phyloP scores from a whole-genome alignment of 1,140 invertebrate species.

The Dermatophagoides farinae region DNA sequence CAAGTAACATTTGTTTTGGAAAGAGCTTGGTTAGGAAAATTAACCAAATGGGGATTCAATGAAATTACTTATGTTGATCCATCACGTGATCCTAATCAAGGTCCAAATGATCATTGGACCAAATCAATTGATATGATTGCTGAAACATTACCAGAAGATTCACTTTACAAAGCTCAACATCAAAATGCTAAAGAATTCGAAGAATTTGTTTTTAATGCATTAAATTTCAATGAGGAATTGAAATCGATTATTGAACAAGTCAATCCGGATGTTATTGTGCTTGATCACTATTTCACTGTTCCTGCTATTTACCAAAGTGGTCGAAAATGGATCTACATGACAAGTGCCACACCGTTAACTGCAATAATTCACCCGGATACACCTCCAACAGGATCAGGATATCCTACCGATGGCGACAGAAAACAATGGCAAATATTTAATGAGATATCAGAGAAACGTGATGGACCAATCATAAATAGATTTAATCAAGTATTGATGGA shows the following conservation, averaged over 20 bases:
- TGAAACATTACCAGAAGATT: background rate
- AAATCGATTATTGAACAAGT: background rate
- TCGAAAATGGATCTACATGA: constrained; percentile 1
- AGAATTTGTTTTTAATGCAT: background rate
- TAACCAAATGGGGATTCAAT: background rate
- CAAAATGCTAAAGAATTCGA: background rate
- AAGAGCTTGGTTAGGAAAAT: background rate
- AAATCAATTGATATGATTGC: background rate
- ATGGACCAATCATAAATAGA: background rate
- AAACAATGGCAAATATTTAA: background rate
- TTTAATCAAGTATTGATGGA: background rate
- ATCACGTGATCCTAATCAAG: background rate
- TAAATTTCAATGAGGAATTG: background rate
- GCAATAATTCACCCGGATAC: background rate
- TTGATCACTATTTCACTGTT: constrained; percentile 8
- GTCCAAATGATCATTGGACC: background rate
- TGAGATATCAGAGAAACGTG: background rate
- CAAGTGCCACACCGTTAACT: constrained; percentile 9
- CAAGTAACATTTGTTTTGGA: constrained; percentile 5
- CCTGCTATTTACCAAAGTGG: constrained; percentile 3
- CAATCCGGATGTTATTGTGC: constrained; percentile 10
- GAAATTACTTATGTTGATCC: constrained; percentile 6
- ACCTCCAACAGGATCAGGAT: constrained; percentile 3
- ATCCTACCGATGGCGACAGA: background rate
- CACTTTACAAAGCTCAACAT: background rate